These are phyloP conservation scores for Sicus ferrugineus DNA, from an alignment of 2,888 invertebrate genomes.

Conservation along the genomic window DNA sequence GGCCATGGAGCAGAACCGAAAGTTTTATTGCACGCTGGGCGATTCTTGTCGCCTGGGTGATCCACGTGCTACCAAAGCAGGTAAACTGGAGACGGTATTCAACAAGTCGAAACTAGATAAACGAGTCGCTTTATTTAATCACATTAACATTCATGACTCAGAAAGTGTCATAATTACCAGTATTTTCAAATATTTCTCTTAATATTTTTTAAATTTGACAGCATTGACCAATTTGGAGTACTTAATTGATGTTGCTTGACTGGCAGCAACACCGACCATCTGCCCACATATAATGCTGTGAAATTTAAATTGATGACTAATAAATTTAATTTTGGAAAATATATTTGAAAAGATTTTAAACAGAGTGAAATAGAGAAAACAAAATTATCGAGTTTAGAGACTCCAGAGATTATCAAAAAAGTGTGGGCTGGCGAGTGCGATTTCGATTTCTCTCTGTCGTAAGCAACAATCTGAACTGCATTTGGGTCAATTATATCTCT, in stretches of 20 bases:
- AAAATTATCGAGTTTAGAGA: not conserved
- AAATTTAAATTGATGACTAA: not conserved
- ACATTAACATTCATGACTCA: not conserved
- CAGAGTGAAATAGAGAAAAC: not conserved
- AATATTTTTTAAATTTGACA: too few species aligned
- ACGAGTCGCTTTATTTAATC: not conserved
- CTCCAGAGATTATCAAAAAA: too few species aligned
- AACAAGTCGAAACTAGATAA: not conserved
- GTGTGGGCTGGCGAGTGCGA: too few species aligned
- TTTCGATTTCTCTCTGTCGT: too few species aligned
- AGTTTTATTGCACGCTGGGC: constrained; percentile 80
- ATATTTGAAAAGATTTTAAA: not conserved
- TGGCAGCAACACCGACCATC: not conserved
- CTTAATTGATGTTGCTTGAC: not conserved
- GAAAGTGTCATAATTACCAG: not conserved
- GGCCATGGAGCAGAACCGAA: constrained; percentile 73
- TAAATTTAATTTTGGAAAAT: not conserved
- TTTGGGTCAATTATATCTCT: too few species aligned
- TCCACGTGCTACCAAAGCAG: constrained; percentile 79
- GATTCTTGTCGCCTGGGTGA: constrained; percentile 81
- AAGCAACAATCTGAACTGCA: too few species aligned
- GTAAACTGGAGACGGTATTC: constrained; percentile 64
- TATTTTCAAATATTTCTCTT: not conserved
- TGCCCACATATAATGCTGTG: not conserved
- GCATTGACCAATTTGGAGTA: not conserved